These are phyloP conservation scores for Lasioglossum calceatum DNA, from an alignment of 2,888 invertebrate species.

Conservation along the genomic window DNA sequence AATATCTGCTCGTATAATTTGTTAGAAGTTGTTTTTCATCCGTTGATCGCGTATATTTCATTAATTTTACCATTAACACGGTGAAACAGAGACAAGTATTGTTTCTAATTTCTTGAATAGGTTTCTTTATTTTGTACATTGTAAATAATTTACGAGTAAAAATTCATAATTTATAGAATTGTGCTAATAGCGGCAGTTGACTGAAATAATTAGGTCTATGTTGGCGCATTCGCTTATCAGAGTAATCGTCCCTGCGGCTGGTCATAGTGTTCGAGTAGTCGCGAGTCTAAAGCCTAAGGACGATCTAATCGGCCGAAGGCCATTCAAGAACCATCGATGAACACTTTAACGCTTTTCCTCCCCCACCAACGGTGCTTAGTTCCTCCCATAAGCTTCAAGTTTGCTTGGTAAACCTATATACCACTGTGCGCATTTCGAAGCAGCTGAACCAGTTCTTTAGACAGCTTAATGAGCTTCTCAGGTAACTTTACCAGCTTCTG, in stretches of 20 bases:
- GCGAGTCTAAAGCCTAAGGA: neutral
- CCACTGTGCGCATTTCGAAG: neutral
- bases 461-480: conserved; percentile 22
- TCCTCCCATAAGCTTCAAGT: neutral
- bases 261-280: neutral
- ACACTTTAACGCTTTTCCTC: neutral
- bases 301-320: neutral
- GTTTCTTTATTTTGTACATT: too few relatives aligned
- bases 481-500: conserved; percentile 13
- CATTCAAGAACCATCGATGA: neutral
- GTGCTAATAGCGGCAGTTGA: neutral
- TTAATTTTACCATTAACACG: too few relatives aligned
- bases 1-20: too few relatives aligned
- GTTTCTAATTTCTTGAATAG: too few relatives aligned
- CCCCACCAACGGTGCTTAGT: neutral
- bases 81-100: too few relatives aligned
- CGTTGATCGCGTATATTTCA: too few relatives aligned
- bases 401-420: conserved; percentile 10
- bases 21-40: too few relatives aligned
- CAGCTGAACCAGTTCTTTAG: conserved; percentile 14
- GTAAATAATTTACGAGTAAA: too few relatives aligned
- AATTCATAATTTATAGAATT: neutral
- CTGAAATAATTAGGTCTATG: too few relatives aligned
- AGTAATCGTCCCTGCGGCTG: neutral
- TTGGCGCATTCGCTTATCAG: neutral